Conservation (phyloP, 2,797 vertebrate genomes). For the Protonibea diacanthus region DNA sequence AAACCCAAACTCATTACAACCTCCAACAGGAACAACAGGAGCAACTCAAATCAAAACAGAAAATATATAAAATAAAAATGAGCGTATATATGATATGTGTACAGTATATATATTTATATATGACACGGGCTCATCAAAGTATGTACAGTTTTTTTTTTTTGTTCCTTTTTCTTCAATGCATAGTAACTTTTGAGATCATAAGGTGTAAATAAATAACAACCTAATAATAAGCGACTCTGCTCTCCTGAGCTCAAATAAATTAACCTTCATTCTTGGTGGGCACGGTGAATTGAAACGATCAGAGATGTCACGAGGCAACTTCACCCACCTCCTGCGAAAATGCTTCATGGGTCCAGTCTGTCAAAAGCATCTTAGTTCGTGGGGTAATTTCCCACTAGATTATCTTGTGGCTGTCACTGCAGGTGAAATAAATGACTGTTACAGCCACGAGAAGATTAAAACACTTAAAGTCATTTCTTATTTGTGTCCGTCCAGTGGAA, state of each 20-base stretch:
- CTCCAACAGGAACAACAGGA: conserved; percentile 55
- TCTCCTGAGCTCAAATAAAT: conserved; percentile 84
- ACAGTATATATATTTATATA: conserved; percentile 73
- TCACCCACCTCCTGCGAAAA: conserved; percentile 18
- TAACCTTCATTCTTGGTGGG: conserved; percentile 69
- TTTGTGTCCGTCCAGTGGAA: conserved; percentile 14
- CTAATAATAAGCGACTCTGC: conserved; percentile 68
- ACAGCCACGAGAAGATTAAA: conserved; percentile 4
- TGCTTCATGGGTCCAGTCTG: conserved; percentile 18
- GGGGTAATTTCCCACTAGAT: conserved; percentile 12
- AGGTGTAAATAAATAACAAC: conserved; percentile 85
- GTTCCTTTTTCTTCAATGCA: conserved; percentile 74
- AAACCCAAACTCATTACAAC: conserved; percentile 55
- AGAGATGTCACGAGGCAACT: conserved; percentile 13
- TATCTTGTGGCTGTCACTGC: conserved; percentile 12
- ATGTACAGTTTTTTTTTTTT: conserved; percentile 73
- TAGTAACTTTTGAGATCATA: conserved; percentile 83
- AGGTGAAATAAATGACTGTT: background rate
- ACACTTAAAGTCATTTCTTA: conserved; percentile 13
- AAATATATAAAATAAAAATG: conserved; percentile 74
- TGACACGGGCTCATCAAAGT: conserved; percentile 67
- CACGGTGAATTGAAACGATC: conserved; percentile 31
- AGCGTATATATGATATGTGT: conserved; percentile 74
- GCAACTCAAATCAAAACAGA: conserved; percentile 61
- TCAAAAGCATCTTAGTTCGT: conserved; percentile 43